phyloP scores from a whole-genome alignment of 2,797 vertebrate species.

The Silurus lanzhouensis region DNA sequence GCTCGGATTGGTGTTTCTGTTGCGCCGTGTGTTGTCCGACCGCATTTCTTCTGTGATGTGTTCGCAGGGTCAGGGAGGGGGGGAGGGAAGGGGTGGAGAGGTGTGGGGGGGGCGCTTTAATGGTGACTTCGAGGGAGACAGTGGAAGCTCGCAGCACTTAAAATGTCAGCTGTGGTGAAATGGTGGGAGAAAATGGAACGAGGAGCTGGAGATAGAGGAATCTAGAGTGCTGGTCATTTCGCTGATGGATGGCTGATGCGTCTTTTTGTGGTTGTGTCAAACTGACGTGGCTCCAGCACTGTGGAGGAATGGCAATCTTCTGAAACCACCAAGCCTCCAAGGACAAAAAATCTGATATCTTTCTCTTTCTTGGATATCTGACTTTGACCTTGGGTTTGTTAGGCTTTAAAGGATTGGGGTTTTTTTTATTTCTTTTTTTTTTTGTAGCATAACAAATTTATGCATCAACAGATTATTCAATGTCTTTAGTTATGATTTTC shows the following conservation, averaged over 20 bases:
- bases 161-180: slow-evolving; percentile 54
- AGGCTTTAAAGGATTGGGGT: neutral
- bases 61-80: neutral
- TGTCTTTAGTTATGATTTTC: too few species aligned
- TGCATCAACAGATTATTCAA: too few species aligned
- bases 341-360: too few species aligned
- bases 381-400: neutral
- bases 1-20: slow-evolving; percentile 62
- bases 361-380: neutral
- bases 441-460: neutral
- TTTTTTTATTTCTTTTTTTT: neutral
- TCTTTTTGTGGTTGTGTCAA: neutral
- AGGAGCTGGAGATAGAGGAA: neutral
- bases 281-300: neutral
- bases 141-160: slow-evolving; percentile 61
- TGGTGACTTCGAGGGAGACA: neutral
- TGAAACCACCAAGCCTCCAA: neutral
- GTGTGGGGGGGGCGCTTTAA: neutral
- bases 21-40: slow-evolving; percentile 38
- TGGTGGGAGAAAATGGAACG: slow-evolving; percentile 51
- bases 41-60: slow-evolving; percentile 36
- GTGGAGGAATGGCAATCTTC: neutral
- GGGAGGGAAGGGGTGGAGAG: neutral
- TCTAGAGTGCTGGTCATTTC: slow-evolving; percentile 23
- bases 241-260: neutral